Base-by-base conservation (phyloP, 1,140 invertebrate genomes). In the Agraylea sexmaculata region DNA sequence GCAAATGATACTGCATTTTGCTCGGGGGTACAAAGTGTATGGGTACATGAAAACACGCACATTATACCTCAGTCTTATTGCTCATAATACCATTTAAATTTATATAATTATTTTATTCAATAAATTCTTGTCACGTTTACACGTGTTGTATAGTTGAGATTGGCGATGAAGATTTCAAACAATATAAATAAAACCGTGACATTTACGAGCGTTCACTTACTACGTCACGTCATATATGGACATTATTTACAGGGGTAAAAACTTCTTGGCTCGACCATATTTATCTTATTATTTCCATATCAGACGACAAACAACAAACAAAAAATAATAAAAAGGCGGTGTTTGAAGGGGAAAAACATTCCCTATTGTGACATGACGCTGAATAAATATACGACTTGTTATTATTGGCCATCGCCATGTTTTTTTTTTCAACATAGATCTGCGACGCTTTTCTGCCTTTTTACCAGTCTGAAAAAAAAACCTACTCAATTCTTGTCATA, bases 1-100 rank as follows among this genome's bases (percentile, higher is more conserved):
- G 34, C 37, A 39, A 46, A 34, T 40, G 44, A 46, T 46, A 46
- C 28, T 32, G 34, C 38, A 16, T 25, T 15, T 27, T 38, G 37
- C 38, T 22, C 15, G 19, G 33, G 38, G 32, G 17, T 20, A 22
- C 22, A 19, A 37, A 23, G 33, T 44, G 36, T 39, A 29, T 16
- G 36, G n/a, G 28, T 12, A 25, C 19, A 8, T 27, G 23, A 27
- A 27, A 8, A n/a, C 23, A n/a, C n/a, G n/a, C 23, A n/a, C n/a
- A 27, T 27, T 7, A 8, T 8, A 27, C n/a, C 7, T 27, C 7
- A 27, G 23, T n/a, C 23, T 27, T 8, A 18, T n/a, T 19, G n/a
- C n/a, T n/a, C n/a, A n/a, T n/a, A n/a, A n/a, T n/a, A n/a, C n/a
- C n/a, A 11, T 13, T 40, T 20, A 16, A 20, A 30, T 40, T 39